phyloP scores from a whole-genome alignment of 2,113 vertebrate genomes.

The Phyllostomus discolor region DNA sequence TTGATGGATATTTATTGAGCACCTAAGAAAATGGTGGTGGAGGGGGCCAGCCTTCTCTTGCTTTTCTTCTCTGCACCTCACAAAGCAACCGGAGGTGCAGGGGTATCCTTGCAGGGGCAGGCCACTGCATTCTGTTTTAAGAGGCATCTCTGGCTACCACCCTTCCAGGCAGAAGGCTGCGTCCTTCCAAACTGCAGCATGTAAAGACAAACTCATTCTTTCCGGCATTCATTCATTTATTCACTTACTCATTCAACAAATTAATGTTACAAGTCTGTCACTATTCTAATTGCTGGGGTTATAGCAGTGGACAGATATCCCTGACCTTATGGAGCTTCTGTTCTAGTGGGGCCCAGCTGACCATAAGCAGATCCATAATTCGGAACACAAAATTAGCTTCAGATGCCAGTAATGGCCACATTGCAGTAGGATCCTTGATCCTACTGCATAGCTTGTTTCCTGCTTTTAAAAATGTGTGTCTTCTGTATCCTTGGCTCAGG shows the following conservation, averaged over 20 bases:
- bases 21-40: not conserved
- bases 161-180: not conserved
- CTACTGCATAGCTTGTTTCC: not conserved
- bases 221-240: not conserved
- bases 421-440: not conserved
- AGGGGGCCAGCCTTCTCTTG: not conserved
- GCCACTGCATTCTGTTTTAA: not conserved
- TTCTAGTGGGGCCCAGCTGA: not conserved
- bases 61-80: not conserved
- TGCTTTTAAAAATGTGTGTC: not conserved
- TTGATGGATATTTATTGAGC: not conserved
- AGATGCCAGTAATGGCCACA: not conserved
- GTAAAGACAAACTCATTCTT: not conserved
- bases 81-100: not conserved
- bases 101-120: not conserved
- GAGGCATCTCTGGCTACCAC: not conserved
- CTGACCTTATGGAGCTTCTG: not conserved
- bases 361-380: no score
- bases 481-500: not conserved
- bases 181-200: not conserved
- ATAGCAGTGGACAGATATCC: not conserved
- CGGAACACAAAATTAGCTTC: not conserved
- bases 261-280: not conserved
- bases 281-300: not conserved
- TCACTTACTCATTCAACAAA: not conserved